phyloP scores from a whole-genome alignment of 1,140 invertebrate species.

The Diuraphis noxia region DNA sequence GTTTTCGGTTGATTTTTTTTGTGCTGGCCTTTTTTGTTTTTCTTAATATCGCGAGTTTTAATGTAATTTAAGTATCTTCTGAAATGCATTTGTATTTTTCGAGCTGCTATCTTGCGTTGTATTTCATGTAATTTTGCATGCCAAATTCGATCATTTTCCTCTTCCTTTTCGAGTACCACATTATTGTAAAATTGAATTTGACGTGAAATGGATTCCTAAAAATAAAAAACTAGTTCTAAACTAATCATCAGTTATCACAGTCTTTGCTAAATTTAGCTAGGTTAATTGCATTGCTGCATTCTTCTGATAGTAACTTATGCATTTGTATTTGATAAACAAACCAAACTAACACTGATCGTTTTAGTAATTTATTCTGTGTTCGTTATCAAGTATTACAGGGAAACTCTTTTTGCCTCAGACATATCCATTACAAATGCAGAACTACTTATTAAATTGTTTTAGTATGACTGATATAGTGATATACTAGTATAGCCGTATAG shows the following conservation, averaged over 20 bases:
- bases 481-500: too few relatives aligned
- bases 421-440: too few relatives aligned
- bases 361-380: too few relatives aligned
- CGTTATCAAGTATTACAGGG: too few relatives aligned
- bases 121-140: conserved; percentile 21
- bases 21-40: conserved; percentile 9
- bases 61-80: conserved; percentile 39
- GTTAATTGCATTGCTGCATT: background rate
- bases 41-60: background rate
- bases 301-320: background rate
- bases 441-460: too few relatives aligned
- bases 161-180: conserved; percentile 12
- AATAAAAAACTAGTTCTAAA: background rate
- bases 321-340: background rate
- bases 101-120: conserved; percentile 40
- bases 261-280: background rate
- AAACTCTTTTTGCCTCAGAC: too few relatives aligned
- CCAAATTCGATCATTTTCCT: conserved; percentile 30
- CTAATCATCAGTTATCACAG: background rate
- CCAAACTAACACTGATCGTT: too few relatives aligned
- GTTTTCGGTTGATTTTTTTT: background rate
- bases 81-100: conserved; percentile 41
- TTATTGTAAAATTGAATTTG: background rate
- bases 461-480: too few relatives aligned
- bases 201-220: conserved; percentile 4